Evolutionary conservation across 2,113 vertebrate species (phyloP).

Genomic region (Nothobranchius furzeri): DNA sequence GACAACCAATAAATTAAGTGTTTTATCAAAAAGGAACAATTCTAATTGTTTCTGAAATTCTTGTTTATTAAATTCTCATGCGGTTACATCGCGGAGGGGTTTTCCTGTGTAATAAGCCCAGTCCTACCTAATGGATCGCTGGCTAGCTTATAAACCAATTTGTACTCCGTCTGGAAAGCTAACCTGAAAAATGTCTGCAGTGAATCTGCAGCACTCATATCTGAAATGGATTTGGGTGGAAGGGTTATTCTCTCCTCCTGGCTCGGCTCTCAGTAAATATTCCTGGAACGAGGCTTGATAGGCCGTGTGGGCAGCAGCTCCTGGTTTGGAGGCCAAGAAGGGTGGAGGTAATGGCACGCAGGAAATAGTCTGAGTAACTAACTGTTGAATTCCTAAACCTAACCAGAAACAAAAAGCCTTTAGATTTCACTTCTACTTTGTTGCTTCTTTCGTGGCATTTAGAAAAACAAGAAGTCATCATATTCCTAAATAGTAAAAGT

Average conservation of each 20-base stretch:
- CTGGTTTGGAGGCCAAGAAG: background rate
- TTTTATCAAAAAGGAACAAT: no score
- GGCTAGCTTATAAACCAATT: no score
- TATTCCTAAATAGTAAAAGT: background rate
- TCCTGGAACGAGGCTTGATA: constrained; percentile 34
- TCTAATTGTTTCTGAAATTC: no score
- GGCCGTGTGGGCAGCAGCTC: constrained; percentile 23
- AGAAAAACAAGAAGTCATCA: no score
- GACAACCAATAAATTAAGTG: no score
- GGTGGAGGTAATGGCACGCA: constrained; percentile 3
- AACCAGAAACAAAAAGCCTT: background rate
- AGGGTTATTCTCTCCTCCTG: background rate
- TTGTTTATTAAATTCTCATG: background rate
- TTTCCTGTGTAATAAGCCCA: no score
- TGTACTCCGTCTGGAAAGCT: no score
- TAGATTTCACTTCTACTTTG: no score
- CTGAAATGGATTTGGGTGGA: constrained; percentile 3
- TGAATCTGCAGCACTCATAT: background rate
- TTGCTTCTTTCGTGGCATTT: no score
- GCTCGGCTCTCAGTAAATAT: constrained; percentile 16
- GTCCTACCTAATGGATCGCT: no score
- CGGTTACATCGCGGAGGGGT: no score
- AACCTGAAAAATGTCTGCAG: background rate
- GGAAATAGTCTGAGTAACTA: no score
- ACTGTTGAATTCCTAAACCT: background rate